Evolutionary conservation across 23 tunicate genomes (phyloP).

Genomic region (Oikopleura albicans): DNA sequence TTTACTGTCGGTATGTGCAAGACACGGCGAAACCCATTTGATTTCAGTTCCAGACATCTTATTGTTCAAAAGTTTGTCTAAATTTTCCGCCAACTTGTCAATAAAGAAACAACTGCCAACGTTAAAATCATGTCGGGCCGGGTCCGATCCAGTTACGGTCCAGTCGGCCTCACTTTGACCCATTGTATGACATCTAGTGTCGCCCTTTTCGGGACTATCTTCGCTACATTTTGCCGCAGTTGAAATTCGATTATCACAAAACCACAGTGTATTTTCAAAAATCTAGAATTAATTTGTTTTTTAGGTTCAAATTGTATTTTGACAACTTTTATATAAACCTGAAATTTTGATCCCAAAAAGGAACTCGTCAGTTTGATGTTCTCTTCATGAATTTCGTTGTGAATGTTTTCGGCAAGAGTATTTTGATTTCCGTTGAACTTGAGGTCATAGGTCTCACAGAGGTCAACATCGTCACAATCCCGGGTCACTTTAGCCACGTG

Average conservation of each 20-base stretch:
- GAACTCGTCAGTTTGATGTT: background rate
- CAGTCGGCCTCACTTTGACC: background rate
- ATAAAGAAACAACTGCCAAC: background rate
- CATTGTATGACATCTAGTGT: background rate
- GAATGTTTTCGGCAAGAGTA: background rate
- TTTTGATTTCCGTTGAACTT: no score
- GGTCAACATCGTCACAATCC: background rate
- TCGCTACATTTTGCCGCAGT: background rate
- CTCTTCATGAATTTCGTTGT: no score
- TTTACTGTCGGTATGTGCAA: background rate
- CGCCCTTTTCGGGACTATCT: background rate
- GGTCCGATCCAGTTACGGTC: background rate
- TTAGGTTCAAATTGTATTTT: background rate
- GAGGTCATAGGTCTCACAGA: no score
- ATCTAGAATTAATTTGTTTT: background rate
- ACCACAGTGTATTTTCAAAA: background rate
- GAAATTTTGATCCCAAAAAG: background rate
- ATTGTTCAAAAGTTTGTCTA: background rate
- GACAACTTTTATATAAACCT: background rate
- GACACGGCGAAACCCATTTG: slow-evolving; percentile 5
- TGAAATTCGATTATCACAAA: background rate
- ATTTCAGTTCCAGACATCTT: background rate
- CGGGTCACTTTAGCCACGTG: background rate
- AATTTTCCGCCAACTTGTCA: background rate
- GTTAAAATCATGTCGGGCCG: background rate